These are phyloP conservation scores for Planococcus citri DNA, from an alignment of 1,140 invertebrate species.

Conservation along the genomic window DNA sequence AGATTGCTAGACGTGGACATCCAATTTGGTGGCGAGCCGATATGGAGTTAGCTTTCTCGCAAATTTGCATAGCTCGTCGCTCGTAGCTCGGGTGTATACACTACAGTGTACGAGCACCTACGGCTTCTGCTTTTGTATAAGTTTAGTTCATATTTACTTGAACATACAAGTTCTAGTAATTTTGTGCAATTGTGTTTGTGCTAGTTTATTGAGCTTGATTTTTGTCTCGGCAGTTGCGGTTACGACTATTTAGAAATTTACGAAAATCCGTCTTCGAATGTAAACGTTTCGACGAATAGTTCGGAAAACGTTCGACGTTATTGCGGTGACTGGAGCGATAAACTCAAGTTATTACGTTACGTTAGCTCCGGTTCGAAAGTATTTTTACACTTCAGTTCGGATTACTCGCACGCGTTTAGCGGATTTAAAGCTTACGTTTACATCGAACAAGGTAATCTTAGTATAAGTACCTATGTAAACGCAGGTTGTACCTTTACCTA, in stretches of 20 bases:
- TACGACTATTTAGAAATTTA: conserved; percentile 56
- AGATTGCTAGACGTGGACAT: too few species aligned
- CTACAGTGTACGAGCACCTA: too few species aligned
- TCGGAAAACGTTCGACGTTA: conserved; percentile 35
- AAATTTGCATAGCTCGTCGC: too few species aligned
- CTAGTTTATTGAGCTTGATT: too few species aligned
- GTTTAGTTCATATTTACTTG: too few species aligned
- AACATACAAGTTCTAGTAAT: too few species aligned
- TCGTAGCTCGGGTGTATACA: too few species aligned
- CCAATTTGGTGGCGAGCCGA: too few species aligned
- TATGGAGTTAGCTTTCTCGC: too few species aligned
- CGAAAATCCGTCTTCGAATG: conserved; percentile 30
- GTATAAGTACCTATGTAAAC: conserved; percentile 23
- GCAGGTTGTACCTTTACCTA: not conserved
- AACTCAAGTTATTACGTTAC: conserved; percentile 54
- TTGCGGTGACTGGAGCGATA: conserved; percentile 60
- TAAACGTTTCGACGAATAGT: conserved; percentile 24
- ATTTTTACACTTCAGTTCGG: conserved; percentile 50
- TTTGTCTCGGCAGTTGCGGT: conserved; percentile 41
- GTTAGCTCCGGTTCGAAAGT: conserved; percentile 40
- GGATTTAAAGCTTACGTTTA: conserved; percentile 54
- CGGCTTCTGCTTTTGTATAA: too few species aligned
- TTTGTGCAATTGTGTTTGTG: too few species aligned
- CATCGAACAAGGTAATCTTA: conserved; percentile 48
- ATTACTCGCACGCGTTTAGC: conserved; percentile 55